phyloP scores from a whole-genome alignment of 2,888 invertebrate genomes.

The Epinotia nisella region DNA sequence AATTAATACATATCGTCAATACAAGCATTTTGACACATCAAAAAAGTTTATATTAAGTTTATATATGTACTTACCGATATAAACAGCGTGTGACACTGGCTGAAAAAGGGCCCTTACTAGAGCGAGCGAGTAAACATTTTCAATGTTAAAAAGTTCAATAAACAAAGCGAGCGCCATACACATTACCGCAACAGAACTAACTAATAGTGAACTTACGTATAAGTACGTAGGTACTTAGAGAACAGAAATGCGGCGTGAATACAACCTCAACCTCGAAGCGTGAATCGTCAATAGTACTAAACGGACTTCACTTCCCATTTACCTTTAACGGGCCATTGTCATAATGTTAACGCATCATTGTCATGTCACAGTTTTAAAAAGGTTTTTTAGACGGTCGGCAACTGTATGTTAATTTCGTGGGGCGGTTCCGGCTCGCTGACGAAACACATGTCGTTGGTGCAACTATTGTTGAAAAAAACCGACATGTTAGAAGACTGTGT shows the following conservation, averaged over 20 bases:
- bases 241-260: constrained; percentile 45
- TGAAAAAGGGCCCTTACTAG: too few species aligned
- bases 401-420: constrained; percentile 75
- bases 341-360: constrained; percentile 79
- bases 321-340: constrained; percentile 73
- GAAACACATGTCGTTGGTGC: constrained; percentile 76
- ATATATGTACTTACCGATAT: too few species aligned
- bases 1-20: too few species aligned
- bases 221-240: constrained; percentile 26
- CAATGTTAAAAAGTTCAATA: constrained; percentile 21
- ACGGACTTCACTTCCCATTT: constrained; percentile 68
- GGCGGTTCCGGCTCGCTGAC: constrained; percentile 73
- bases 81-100: too few species aligned
- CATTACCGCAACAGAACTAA: constrained; percentile 13
- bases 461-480: constrained; percentile 71
- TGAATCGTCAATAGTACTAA: constrained; percentile 57
- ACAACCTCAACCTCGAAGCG: constrained; percentile 44
- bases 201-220: constrained; percentile 31
- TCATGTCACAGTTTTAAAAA: constrained; percentile 77
- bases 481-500: constrained; percentile 62
- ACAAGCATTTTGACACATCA: too few species aligned
- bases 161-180: constrained; percentile 13
- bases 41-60: too few species aligned
- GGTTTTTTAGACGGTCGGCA: constrained; percentile 65
- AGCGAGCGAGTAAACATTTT: too few species aligned